A percentile compares a stretch with the other conserved stretches of the same genome.
Evolutionary conservation across 2,797 vertebrate species (phyloP).

Genomic region (Taeniopygia guttata): DNA sequence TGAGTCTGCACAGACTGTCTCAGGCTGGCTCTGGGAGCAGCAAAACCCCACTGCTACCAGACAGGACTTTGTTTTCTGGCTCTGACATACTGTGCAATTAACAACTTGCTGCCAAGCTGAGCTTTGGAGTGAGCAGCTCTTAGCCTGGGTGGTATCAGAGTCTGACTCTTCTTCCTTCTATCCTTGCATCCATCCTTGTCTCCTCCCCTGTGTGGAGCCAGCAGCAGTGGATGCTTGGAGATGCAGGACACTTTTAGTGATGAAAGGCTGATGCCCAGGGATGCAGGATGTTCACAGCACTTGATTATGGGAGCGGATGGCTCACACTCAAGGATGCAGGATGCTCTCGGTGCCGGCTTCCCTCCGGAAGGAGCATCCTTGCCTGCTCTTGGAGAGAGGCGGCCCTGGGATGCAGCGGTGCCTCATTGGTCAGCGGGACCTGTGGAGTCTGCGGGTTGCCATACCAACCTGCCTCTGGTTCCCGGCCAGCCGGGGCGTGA

Average conservation of each 20-base stretch:
- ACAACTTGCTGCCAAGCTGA: neutral
- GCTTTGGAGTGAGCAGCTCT: neutral
- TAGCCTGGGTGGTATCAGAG: neutral
- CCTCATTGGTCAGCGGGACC: slow-evolving; percentile 76
- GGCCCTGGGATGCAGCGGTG: slow-evolving; percentile 41
- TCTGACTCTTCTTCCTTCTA: neutral
- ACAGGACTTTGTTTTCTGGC: neutral
- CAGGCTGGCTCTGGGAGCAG: neutral
- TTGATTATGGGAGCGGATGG: neutral
- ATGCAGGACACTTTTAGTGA: neutral
- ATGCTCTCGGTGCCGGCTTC: neutral
- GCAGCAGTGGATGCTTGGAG: neutral
- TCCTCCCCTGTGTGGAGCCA: neutral
- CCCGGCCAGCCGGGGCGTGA: slow-evolving; percentile 65
- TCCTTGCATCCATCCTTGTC: neutral
- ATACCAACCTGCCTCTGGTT: slow-evolving; percentile 81
- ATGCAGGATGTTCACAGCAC: neutral
- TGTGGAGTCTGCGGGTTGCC: slow-evolving; percentile 83
- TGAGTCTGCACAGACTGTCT: neutral
- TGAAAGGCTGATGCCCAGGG: neutral
- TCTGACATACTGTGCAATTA: neutral
- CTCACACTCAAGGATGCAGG: neutral
- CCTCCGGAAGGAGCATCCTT: slow-evolving; percentile 27
- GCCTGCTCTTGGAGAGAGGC: slow-evolving; percentile 28
- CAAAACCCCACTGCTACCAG: neutral